phyloP scores from a whole-genome alignment of 2,113 vertebrate species.

The Alligator sinensis region DNA sequence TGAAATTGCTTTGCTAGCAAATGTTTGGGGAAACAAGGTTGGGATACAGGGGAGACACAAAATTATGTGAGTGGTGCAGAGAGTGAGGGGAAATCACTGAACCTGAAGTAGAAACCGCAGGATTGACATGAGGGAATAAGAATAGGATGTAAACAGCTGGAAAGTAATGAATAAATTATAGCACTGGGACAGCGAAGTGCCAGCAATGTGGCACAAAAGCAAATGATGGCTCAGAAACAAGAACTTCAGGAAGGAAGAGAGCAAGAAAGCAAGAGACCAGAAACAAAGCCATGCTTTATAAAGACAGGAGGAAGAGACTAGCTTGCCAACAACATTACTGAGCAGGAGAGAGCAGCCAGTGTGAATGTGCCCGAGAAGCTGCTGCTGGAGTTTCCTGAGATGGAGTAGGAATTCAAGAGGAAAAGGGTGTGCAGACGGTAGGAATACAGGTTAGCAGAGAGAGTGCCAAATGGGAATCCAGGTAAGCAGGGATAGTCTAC shows the following conservation, averaged over 20 bases:
- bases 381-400: background rate
- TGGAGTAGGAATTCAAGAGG: background rate
- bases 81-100: background rate
- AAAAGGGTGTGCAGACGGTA: background rate
- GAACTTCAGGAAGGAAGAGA: background rate
- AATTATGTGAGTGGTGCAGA: background rate
- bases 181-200: background rate
- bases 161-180: background rate
- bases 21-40: background rate
- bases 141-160: background rate
- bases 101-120: background rate
- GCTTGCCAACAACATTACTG: background rate
- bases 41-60: accelerated
- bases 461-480: background rate
- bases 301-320: background rate
- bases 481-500: background rate
- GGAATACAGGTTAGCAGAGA: no score
- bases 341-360: background rate
- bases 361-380: background rate
- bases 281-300: background rate
- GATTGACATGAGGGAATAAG: background rate
- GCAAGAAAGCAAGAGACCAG: background rate
- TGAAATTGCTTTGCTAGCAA: background rate
- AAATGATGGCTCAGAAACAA: background rate
- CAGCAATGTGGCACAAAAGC: background rate